Conservation (phyloP, 2,888 invertebrate species). For the Ceratothoa steindachneri region DNA sequence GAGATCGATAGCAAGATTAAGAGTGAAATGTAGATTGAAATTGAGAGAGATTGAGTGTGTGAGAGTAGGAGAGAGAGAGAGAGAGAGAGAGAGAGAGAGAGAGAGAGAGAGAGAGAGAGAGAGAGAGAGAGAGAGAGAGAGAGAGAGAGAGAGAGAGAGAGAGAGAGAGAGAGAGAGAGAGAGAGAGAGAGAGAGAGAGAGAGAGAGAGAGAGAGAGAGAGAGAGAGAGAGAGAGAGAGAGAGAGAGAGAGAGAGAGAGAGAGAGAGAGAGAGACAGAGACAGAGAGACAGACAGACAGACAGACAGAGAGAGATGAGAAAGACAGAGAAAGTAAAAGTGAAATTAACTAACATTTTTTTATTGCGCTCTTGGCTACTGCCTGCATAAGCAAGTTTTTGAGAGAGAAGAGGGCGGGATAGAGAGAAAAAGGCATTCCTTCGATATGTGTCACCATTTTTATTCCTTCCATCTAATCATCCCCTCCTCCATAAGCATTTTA, state of each 20-base stretch:
- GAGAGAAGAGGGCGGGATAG: background rate
- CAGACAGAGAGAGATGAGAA: background rate
- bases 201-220: background rate
- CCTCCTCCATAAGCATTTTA: too few species aligned
- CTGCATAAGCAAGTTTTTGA: too few species aligned
- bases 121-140: background rate
- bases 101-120: background rate
- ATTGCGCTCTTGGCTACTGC: too few species aligned
- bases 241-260: conserved; percentile 3
- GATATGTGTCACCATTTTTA: too few species aligned
- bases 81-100: background rate
- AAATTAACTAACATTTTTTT: too few species aligned
- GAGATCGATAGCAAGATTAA: background rate
- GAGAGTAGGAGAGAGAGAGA: background rate
- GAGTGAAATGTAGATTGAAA: background rate
- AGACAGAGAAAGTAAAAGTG: background rate
- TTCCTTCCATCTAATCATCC: too few species aligned
- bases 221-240: background rate
- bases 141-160: background rate
- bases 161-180: background rate
- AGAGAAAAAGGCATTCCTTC: background rate
- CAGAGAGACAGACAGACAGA: background rate
- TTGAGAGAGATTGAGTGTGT: background rate
- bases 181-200: conserved; percentile 10
- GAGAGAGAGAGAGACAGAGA: background rate